These are phyloP conservation scores for Pitta sordida DNA, from an alignment of 2,113 vertebrate genomes.

Conservation along the genomic window DNA sequence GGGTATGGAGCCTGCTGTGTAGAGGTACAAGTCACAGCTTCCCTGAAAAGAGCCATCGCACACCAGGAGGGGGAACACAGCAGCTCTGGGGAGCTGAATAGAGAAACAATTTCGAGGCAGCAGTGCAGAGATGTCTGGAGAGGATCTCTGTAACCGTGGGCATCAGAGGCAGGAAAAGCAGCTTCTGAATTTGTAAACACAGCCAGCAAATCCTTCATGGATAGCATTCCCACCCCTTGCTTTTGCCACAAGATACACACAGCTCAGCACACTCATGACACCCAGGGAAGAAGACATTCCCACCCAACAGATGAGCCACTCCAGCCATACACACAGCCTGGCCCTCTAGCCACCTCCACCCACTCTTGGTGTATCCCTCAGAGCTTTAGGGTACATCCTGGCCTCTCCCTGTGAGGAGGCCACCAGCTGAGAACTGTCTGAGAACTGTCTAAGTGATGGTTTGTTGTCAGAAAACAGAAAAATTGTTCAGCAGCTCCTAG, in stretches of 20 bases:
- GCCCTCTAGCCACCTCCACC: neutral
- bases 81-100: neutral
- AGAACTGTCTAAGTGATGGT: neutral
- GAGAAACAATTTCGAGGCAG: neutral
- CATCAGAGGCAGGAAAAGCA: neutral
- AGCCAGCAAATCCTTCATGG: neutral
- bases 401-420: neutral
- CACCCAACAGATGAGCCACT: neutral
- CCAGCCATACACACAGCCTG: neutral
- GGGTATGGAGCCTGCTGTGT: neutral
- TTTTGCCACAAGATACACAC: neutral
- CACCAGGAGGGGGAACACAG: neutral
- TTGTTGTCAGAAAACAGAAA: constrained; percentile 4
- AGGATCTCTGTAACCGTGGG: neutral
- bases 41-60: neutral
- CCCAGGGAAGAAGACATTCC: neutral
- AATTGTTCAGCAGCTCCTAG: neutral
- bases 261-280: neutral
- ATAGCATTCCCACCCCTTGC: neutral
- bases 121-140: neutral
- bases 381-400: neutral
- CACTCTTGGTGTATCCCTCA: neutral
- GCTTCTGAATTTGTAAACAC: neutral
- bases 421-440: neutral
- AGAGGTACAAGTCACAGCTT: neutral